Conservation (phyloP, 2,888 invertebrate genomes). For the Malachius bipustulatus region DNA sequence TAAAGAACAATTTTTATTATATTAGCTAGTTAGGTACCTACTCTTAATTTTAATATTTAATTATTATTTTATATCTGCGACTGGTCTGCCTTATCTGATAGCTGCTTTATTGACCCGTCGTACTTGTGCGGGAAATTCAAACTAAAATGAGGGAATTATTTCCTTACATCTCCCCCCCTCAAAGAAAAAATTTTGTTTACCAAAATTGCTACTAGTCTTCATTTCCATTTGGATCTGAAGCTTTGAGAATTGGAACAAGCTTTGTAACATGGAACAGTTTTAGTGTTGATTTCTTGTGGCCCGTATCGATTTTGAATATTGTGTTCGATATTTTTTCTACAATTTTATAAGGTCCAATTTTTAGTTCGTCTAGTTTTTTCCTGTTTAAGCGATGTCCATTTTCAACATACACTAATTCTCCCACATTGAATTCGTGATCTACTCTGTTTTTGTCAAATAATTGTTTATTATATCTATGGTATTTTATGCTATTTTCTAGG, state of each 20-base stretch:
- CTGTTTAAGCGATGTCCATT: slow-evolving; percentile 18
- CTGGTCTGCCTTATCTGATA: too few relatives aligned
- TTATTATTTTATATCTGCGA: too few relatives aligned
- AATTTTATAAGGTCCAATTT: slow-evolving; percentile 17
- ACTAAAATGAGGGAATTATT: too few relatives aligned
- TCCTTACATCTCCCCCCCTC: too few relatives aligned
- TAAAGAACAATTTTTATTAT: too few relatives aligned
- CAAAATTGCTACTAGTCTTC: too few relatives aligned
- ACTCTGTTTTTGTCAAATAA: slow-evolving; percentile 16
- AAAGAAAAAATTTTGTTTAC: too few relatives aligned
- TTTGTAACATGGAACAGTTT: slow-evolving; percentile 11
- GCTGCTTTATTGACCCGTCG: too few relatives aligned
- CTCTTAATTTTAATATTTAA: too few relatives aligned
- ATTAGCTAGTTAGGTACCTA: too few relatives aligned
- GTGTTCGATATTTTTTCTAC: slow-evolving; percentile 11
- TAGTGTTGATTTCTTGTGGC: slow-evolving; percentile 9
- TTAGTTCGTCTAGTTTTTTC: slow-evolving; percentile 16
- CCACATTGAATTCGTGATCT: slow-evolving; percentile 16
- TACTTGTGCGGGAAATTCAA: too few relatives aligned
- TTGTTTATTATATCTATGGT: slow-evolving; percentile 18
- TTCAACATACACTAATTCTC: slow-evolving; percentile 19
- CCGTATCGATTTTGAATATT: slow-evolving; percentile 12
- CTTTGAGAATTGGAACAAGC: slow-evolving; percentile 6
- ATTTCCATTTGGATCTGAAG: too few relatives aligned
- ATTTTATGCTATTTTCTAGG: slow-evolving; percentile 15